These are phyloP conservation scores for Salvelinus fontinalis DNA, from an alignment of 2,113 vertebrate genomes.

Conservation along the genomic window DNA sequence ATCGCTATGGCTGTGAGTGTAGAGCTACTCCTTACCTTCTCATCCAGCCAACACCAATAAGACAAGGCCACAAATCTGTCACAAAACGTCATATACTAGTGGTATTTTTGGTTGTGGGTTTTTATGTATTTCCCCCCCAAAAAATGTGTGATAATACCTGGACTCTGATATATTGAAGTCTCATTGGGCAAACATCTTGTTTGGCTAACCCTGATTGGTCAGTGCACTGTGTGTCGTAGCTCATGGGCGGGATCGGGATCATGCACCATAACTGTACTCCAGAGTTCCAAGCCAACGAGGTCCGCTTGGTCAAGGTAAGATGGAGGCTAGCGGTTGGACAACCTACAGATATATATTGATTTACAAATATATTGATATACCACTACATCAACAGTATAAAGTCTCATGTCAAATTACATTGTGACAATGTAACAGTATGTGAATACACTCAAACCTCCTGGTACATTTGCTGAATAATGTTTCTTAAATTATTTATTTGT, in stretches of 20 bases:
- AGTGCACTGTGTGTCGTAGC: slow-evolving; percentile 62
- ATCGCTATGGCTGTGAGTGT: slow-evolving; percentile 91
- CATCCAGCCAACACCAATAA: not conserved
- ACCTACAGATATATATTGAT: no score
- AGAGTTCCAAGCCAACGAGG: slow-evolving; percentile 93
- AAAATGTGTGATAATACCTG: no score
- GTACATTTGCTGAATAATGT: not conserved
- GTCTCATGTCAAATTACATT: no score
- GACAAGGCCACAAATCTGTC: no score
- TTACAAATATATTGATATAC: not conserved
- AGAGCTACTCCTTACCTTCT: not conserved
- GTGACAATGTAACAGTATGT: no score
- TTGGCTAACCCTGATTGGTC: slow-evolving; percentile 21
- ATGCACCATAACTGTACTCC: slow-evolving; percentile 95
- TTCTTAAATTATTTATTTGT: slow-evolving; percentile 6
- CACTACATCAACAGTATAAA: not conserved
- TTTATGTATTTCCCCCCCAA: not conserved
- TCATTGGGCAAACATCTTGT: not conserved
- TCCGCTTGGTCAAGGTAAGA: slow-evolving; percentile 90
- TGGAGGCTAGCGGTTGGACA: not conserved
- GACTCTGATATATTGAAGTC: not conserved
- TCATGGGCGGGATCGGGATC: slow-evolving; percentile 94
- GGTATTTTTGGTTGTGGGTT: not conserved
- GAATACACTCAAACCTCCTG: no score
- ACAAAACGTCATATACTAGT: no score